phyloP scores from a whole-genome alignment of 1,140 invertebrate species.

The Panagrolaimus sp. region DNA sequence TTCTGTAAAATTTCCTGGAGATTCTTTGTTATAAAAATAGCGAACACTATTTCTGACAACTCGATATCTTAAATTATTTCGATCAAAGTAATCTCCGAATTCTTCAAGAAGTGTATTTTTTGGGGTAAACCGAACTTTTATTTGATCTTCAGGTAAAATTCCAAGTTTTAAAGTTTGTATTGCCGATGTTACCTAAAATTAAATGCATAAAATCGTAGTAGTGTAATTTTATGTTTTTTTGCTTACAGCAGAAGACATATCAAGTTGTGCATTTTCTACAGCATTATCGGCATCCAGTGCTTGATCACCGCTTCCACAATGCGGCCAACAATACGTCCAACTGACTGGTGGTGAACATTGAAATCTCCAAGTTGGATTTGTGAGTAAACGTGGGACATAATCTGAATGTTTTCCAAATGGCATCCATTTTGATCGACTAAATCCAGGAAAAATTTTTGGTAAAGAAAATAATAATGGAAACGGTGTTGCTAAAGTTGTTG shows the following conservation, averaged over 20 bases:
- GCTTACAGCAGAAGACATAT: constrained; percentile 1
- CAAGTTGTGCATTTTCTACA: not conserved
- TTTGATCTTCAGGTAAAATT: constrained; percentile 3
- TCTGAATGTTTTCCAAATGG: constrained; percentile 10
- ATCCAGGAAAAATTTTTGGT: constrained; percentile 8
- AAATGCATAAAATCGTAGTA: not conserved
- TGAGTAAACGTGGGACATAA: not conserved
- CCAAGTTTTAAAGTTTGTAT: constrained; percentile 6
- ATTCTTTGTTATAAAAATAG: constrained; percentile 1
- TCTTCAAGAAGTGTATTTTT: constrained; percentile 12
- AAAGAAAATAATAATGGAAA: constrained; percentile 3
- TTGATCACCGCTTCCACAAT: constrained; percentile 14
- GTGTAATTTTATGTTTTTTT: not conserved
- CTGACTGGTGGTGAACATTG: constrained; percentile 3
- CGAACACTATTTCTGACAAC: constrained; percentile 6
- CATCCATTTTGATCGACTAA: constrained; percentile 15
- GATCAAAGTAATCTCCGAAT: constrained; percentile 8
- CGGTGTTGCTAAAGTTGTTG: not conserved
- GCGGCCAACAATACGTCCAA: constrained; percentile 1
- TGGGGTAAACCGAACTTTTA: constrained; percentile 4
- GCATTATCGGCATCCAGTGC: constrained; percentile 4
- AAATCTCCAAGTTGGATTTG: constrained; percentile 17
- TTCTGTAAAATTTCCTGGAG: constrained; percentile 17
- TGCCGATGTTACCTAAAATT: not conserved
- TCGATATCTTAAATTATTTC: not conserved